Percentiles rank a stretch among this genome's conserved stretches.
These are phyloP conservation scores for Bombyx mori DNA, from an alignment of 1,140 invertebrate genomes.

Conservation along the genomic window DNA sequence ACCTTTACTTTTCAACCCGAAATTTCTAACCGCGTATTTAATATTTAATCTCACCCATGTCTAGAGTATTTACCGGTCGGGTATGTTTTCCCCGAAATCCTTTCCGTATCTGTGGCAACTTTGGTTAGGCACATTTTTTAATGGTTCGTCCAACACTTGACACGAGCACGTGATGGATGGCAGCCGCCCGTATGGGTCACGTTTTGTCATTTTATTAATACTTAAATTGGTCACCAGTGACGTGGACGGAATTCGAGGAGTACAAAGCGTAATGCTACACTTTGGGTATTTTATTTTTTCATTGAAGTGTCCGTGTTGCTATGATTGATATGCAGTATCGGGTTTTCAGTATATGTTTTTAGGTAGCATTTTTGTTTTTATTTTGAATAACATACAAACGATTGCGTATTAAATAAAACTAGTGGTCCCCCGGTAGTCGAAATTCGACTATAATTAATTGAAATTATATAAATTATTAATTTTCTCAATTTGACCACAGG, in stretches of 20 bases:
- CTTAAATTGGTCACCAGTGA: slow-evolving; percentile 66
- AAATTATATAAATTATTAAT: too few species aligned
- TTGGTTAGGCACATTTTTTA: slow-evolving; percentile 64
- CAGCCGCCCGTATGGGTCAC: slow-evolving; percentile 44
- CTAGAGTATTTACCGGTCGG: slow-evolving; percentile 62
- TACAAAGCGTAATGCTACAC: slow-evolving; percentile 15
- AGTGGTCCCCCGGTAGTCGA: too few species aligned
- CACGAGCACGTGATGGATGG: slow-evolving; percentile 61
- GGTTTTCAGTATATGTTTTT: too few species aligned
- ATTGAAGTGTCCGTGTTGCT: too few species aligned
- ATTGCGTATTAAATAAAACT: too few species aligned
- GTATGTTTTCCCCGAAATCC: slow-evolving; percentile 48
- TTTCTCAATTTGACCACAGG: too few species aligned
- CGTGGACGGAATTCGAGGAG: slow-evolving; percentile 40
- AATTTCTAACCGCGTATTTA: slow-evolving; percentile 66
- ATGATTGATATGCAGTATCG: too few species aligned
- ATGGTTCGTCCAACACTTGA: slow-evolving; percentile 62
- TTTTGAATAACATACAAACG: too few species aligned
- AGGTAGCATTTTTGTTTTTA: too few species aligned
- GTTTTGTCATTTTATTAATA: slow-evolving; percentile 71
- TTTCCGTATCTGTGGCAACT: slow-evolving; percentile 40
- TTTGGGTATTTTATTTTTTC: too few species aligned
- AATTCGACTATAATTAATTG: too few species aligned
- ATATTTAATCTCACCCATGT: slow-evolving; percentile 69
- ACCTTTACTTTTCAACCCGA: slow-evolving; percentile 54